phyloP scores from a whole-genome alignment of 2,797 vertebrate genomes.

The Amblyraja radiata region DNA sequence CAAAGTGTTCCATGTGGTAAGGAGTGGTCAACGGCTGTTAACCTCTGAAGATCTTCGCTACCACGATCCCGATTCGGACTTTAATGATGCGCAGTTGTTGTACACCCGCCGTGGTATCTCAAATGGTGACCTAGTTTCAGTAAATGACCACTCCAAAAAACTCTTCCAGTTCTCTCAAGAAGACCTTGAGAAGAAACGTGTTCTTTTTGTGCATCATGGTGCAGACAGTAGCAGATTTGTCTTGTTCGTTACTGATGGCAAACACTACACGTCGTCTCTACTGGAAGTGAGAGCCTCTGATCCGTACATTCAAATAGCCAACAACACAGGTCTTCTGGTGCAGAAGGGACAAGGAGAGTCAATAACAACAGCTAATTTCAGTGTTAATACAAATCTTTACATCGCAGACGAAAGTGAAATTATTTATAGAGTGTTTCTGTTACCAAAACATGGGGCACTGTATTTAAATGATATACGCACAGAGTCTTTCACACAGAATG shows the following conservation, averaged over 20 bases:
- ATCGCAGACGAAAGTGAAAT: conserved; percentile 66
- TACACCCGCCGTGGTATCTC: conserved; percentile 78
- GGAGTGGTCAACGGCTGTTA: conserved; percentile 67
- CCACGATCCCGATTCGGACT: conserved; percentile 77
- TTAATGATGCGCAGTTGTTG: conserved; percentile 69
- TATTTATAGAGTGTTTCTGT: conserved; percentile 54
- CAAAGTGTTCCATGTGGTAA: conserved; percentile 70
- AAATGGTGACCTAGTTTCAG: conserved; percentile 75
- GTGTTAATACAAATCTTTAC: conserved; percentile 75
- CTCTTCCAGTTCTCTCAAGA: conserved; percentile 78
- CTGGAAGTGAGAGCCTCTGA: conserved; percentile 74
- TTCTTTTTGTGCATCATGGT: conserved; percentile 74
- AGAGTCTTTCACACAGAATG: conserved; percentile 66
- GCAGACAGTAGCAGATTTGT: conserved; percentile 71
- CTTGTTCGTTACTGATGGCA: conserved; percentile 81
- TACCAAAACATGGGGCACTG: conserved; percentile 66
- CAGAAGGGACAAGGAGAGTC: conserved; percentile 65
- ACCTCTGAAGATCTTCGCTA: conserved; percentile 73
- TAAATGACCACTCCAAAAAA: conserved; percentile 65
- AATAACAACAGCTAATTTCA: conserved; percentile 67
- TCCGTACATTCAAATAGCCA: conserved; percentile 65
- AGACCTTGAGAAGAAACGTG: conserved; percentile 66
- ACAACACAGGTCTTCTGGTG: conserved; percentile 75
- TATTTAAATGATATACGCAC: conserved; percentile 51
- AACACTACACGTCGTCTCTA: conserved; percentile 73